Base-by-base conservation (phyloP, 2,797 vertebrate genomes). In the Australoheros facetus region DNA sequence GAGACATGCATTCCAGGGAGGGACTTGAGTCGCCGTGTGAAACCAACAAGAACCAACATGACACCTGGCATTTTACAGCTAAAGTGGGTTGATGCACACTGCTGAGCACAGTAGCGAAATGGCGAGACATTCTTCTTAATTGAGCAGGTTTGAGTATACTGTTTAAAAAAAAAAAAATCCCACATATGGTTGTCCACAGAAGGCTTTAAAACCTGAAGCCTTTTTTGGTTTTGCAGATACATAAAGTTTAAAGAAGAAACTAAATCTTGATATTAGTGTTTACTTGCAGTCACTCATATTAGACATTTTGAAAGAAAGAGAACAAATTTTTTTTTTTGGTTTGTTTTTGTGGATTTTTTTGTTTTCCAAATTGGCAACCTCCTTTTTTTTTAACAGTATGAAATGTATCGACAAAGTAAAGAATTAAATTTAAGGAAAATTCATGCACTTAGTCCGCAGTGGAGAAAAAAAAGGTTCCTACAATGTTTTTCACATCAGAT, bases 1-100 rank as follows among this genome's bases (percentile, higher is more conserved):
- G 87, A 83, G 89, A 86, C 85, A 79, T 55, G 78, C 71, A 81
- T 92, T 92, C 91, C 90, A 88, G 88, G 84, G 91, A 94, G 93
- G 85, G 89, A 87, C 83, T 80, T 39, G 64, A 93, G 92, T 89
- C 85, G 66, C 86, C 81, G 91, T 93, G 94, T 95, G 94, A 93
- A 95, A 93, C 92, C 92, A 94, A 94, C 93, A 90, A 94, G 93
- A 95, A 95, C 93, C 93, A 91, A 94, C 91, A 90, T 90, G 90
- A 94, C 93, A 94, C 93, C 94, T 95, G 94, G 92, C 88, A 87
- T 87, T 93, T 93, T 83, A 83, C 90, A 92, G 88, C 87, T 89
- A 91, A 91, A 92, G 90, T 92, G 91, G 92, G 90, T 87, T 88
- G 90, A 81, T 93, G 88, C 90, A 93, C 92, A 85, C 92, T 85